A percentile compares a stretch with the other conserved stretches of the same genome.
These are phyloP conservation scores for Subacronicta megacephala DNA, from an alignment of 2,888 invertebrate genomes.

Conservation along the genomic window DNA sequence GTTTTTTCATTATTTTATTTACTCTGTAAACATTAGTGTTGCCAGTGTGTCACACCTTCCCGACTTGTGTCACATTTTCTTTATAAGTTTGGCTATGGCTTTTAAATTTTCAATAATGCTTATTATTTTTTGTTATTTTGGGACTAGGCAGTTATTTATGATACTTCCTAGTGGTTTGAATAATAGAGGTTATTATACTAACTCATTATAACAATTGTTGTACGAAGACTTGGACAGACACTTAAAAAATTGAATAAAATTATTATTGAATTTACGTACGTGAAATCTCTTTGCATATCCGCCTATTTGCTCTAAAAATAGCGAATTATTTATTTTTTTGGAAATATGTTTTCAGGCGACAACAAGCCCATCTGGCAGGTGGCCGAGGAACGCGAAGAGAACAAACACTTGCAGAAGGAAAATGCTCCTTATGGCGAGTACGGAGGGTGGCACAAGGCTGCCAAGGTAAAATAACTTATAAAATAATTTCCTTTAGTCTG, in stretches of 20 bases:
- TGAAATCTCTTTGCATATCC: not conserved
- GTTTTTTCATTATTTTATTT: conserved; percentile 44
- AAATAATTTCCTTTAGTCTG: not conserved
- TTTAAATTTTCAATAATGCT: conserved; percentile 18
- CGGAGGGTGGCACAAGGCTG: conserved; percentile 99
- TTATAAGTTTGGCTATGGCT: conserved; percentile 34
- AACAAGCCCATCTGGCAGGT: conserved; percentile 99
- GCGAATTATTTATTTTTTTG: not conserved
- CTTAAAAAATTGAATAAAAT: no score
- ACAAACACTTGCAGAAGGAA: conserved; percentile 96
- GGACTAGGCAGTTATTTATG: no score
- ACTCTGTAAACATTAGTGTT: conserved; percentile 52
- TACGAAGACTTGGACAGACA: no score
- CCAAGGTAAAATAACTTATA: conserved; percentile 90
- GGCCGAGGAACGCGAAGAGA: conserved; percentile 99
- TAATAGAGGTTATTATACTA: no score
- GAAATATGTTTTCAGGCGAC: conserved; percentile 90
- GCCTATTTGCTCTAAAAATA: not conserved
- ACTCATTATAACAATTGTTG: no score
- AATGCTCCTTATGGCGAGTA: conserved; percentile 97
- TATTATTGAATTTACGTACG: no score
- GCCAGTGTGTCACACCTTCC: conserved; percentile 88
- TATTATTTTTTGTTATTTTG: conserved; percentile 8
- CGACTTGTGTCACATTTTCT: conserved; percentile 87
- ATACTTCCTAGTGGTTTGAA: not conserved